Base-by-base conservation (phyloP, 2,797 vertebrate genomes). In the Gambelia wislizenii region DNA sequence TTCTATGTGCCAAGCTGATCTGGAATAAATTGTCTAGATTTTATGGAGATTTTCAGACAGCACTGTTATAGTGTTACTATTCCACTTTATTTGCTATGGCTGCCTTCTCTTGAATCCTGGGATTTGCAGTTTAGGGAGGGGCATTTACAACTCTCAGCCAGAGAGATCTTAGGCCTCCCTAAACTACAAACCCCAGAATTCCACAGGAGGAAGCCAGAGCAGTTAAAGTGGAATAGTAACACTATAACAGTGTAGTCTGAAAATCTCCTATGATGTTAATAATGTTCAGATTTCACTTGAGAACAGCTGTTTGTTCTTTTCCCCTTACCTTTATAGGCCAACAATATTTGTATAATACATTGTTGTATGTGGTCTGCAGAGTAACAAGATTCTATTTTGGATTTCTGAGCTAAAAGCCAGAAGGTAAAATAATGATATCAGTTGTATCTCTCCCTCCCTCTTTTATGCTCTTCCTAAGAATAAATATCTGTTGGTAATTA, bases 371-470 rank as follows among this genome's bases (percentile, higher is more conserved):
- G 9, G 61, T 39, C 2, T 4, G 22, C 87, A 69, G 27, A 84
- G 30, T 2, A 61, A 80, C 18, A 20, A 70, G 70, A 69, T 4
- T 7, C 22, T 0, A 0, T 0, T 5, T 22, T n/a, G 49, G 54
- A 52, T 70, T 70, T 56, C 10, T 56, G 16, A 72, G 42, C 2
- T 14, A 18, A 69, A 77, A 78, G 8, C 7, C 59, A 52, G 14
- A 25, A 84, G 30, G 22, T 20, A 42, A 81, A 59, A 83, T 44
- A 42, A 67, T 72, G 20, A 56, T n/a, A 82, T 83, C 20, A 49
- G 6, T 49, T 16, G 30, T 49, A 2, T 42, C 36, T 61, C 44
- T 18, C 27, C 16, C 72, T 8, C 5, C 33, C 22, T 12, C 16
- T 52, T 64, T 27, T 59, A 27, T 77, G 4, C 39, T 47, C 49